Base-by-base conservation (phyloP, 1,140 invertebrate genomes). In the Babylonia areolata region DNA sequence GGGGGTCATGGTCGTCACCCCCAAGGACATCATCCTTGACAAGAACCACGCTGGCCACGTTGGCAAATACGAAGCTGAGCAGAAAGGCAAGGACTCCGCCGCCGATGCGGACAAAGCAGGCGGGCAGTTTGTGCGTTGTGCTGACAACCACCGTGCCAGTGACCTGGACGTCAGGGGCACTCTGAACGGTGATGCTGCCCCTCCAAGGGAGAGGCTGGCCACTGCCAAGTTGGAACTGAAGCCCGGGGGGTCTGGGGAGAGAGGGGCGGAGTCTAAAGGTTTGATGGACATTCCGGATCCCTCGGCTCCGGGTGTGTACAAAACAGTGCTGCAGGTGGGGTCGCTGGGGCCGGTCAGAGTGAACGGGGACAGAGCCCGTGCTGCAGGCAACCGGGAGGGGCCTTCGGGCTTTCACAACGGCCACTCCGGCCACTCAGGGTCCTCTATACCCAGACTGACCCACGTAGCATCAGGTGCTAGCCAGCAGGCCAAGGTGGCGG, bases 21-120 rank as follows among this genome's bases (percentile, higher is more conserved):
- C 85, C 31, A 81, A 84, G 37, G 86, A 90, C 85, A 84, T 64
- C 81, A 77, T 58, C 82, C 86, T 64, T 86, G 89, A 84, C 87
- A 92, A 87, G 89, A 90, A 85, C 69, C 54, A 69, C 17, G 89
- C 90, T 64, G 89, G 88, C 31, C 88, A 91, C 64, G 87, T 90
- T 46, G 89, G 89, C 17, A 92, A 93, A 84, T 92, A 92, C 86
- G 91, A 92, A 80, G 87, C 86, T 31, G 91, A 92, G 64, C 90
- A 90, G 35, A 90, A 90, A 86, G 89, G 85, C 23, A 90, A 87
- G 51, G 85, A 88, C 17, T 69, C 75, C 3, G 15, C 5, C 17
- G 82, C 73, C 17, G 20, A 46, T 6, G 78, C 51, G 39, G 31
- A 15, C n/a, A 23, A 3, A 1, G 77, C 11, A 3, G 77, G 37